A percentile compares a stretch with the other conserved stretches of the same genome.
Conservation (phyloP, 2,888 invertebrate species). For the Drosophila austrosaltans region DNA sequence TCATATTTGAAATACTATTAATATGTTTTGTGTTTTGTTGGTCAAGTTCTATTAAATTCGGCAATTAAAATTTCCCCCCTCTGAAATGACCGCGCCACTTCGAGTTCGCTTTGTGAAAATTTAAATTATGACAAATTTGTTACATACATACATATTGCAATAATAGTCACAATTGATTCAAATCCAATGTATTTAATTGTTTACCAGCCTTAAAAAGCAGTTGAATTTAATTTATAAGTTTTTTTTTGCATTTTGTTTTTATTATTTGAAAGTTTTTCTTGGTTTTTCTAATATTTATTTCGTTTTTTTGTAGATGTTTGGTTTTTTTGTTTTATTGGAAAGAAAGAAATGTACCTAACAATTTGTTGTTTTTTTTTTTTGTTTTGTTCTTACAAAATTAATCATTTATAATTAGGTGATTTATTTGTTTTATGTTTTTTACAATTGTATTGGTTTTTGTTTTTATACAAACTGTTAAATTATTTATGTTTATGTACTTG, state of each 20-base stretch:
- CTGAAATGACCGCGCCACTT: too few relatives aligned
- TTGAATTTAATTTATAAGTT: not conserved
- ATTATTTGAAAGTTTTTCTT: conserved; percentile 50
- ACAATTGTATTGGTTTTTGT: conserved; percentile 58
- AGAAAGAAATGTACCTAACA: conserved; percentile 74
- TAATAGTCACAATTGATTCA: not conserved
- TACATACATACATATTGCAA: too few relatives aligned
- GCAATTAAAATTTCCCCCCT: too few relatives aligned
- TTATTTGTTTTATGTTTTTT: conserved; percentile 40
- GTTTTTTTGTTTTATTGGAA: conserved; percentile 64
- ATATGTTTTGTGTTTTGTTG: too few relatives aligned
- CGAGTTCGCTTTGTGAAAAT: too few relatives aligned
- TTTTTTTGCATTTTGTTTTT: conserved; percentile 37
- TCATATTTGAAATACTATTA: too few relatives aligned
- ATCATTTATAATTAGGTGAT: conserved; percentile 59
- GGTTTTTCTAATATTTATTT: conserved; percentile 65
- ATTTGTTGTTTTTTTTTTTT: conserved; percentile 48
- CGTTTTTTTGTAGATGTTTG: conserved; percentile 43
- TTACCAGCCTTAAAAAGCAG: not conserved
- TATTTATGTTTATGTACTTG: conserved; percentile 58
- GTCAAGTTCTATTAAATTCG: too few relatives aligned
- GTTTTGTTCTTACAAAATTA: conserved; percentile 62
- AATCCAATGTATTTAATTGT: not conserved
- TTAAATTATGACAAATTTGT: too few relatives aligned
- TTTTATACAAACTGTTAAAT: conserved; percentile 53